phyloP scores from a whole-genome alignment of 2,888 invertebrate species.

The Protophormia terraenovae region DNA sequence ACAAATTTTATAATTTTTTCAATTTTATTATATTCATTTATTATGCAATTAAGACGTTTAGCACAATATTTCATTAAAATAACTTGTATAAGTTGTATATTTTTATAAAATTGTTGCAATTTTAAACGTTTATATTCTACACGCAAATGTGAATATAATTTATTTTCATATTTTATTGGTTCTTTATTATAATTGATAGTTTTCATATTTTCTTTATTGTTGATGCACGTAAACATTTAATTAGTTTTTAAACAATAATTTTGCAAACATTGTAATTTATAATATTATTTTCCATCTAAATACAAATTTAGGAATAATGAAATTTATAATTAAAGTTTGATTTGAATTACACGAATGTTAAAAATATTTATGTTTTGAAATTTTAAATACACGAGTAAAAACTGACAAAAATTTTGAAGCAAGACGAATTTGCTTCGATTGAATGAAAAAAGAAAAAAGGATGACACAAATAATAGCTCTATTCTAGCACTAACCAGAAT shows the following conservation, averaged over 20 bases:
- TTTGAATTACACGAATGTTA: no score
- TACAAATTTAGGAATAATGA: no score
- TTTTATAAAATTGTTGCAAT: not conserved
- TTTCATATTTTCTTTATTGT: not conserved
- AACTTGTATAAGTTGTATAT: not conserved
- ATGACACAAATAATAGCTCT: no score
- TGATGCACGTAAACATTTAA: not conserved
- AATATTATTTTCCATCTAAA: no score
- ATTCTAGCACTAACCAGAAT: no score
- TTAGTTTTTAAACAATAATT: not conserved
- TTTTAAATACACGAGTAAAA: no score
- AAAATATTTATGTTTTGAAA: no score
- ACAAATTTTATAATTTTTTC: not conserved
- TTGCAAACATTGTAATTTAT: not conserved
- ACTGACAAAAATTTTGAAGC: no score
- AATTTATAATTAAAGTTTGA: no score
- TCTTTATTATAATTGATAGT: conserved; percentile 5
- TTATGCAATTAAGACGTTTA: not conserved
- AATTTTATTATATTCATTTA: not conserved
- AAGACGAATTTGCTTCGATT: no score
- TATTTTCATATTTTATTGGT: not conserved
- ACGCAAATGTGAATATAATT: not conserved
- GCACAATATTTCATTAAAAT: not conserved
- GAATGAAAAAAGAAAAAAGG: no score
- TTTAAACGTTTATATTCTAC: not conserved